Percentiles rank a stretch among this genome's conserved stretches.
phyloP scores from a whole-genome alignment of 2,888 invertebrate species.

The Eilema griseolum region DNA sequence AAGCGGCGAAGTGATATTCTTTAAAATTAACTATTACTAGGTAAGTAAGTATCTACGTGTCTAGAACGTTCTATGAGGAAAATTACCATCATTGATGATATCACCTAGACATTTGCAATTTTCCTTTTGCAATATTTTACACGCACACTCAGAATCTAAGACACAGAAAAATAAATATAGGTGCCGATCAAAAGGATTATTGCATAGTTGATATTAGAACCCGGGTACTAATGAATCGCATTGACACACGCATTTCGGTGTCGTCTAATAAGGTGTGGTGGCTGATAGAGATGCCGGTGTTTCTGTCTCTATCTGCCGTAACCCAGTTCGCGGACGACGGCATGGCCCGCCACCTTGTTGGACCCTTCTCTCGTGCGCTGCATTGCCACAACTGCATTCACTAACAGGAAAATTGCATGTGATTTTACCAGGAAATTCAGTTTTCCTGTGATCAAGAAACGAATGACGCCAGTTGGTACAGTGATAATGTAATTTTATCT shows the following conservation, averaged over 20 bases:
- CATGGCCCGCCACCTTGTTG: slow-evolving; percentile 64
- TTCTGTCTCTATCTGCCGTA: slow-evolving; percentile 62
- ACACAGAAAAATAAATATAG: not conserved
- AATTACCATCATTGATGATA: slow-evolving; percentile 22
- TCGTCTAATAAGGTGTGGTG: slow-evolving; percentile 51
- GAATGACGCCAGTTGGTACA: not conserved
- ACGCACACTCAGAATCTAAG: not conserved
- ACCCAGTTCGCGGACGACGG: slow-evolving; percentile 71
- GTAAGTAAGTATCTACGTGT: slow-evolving; percentile 11
- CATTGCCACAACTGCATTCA: slow-evolving; percentile 58
- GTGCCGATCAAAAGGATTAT: not conserved
- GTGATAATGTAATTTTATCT: not conserved
- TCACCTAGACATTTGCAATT: not conserved
- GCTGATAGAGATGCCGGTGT: slow-evolving; percentile 61
- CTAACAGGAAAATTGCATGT: slow-evolving; percentile 45
- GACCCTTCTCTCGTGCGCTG: slow-evolving; percentile 70
- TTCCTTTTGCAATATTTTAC: too few species aligned
- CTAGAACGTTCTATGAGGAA: slow-evolving; percentile 25
- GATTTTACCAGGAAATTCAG: slow-evolving; percentile 16
- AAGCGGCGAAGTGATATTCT: slow-evolving; percentile 56
- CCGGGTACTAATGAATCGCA: not conserved
- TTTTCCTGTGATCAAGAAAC: slow-evolving; percentile 7
- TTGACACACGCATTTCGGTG: slow-evolving; percentile 51
- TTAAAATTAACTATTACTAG: slow-evolving; percentile 9
- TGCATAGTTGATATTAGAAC: slow-evolving; percentile 31